Percentiles rank a stretch among this genome's conserved stretches.
These are phyloP conservation scores for Corydoras sp. DNA, from an alignment of 2,113 vertebrate species.

Conservation along the genomic window DNA sequence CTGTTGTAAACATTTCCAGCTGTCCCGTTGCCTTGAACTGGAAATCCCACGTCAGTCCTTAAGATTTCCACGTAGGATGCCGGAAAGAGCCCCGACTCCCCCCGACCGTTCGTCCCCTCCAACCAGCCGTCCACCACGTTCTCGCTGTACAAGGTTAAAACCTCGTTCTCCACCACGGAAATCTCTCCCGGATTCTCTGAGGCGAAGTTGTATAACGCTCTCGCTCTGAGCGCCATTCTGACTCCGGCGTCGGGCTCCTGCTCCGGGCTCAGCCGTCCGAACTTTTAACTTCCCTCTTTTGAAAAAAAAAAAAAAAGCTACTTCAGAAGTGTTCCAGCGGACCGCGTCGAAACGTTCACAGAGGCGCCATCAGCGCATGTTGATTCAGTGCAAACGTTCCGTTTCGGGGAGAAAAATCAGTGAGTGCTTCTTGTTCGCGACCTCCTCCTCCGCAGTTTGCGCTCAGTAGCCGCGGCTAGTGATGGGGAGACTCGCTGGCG, in stretches of 20 bases:
- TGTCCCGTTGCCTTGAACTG: conserved; percentile 50
- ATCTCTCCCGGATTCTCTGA: conserved; percentile 92
- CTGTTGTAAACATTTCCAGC: conserved; percentile 46
- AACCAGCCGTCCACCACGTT: conserved; percentile 92
- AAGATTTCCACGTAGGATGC: conserved; percentile 91
- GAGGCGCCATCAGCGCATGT: too few species aligned
- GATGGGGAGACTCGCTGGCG: too few species aligned
- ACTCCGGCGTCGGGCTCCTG: conserved; percentile 1
- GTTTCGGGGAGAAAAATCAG: too few species aligned
- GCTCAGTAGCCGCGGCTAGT: too few species aligned
- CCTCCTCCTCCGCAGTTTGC: too few species aligned
- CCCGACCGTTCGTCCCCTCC: conserved; percentile 85
- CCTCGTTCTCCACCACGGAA: conserved; percentile 81
- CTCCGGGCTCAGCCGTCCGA: conserved; percentile 14
- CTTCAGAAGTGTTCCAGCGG: too few species aligned
- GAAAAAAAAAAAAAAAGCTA: too few species aligned
- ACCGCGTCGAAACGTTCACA: too few species aligned
- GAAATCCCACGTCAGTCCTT: conserved; percentile 49
- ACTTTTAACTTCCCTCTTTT: neutral
- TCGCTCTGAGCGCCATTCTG: conserved; percentile 81
- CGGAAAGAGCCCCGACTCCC: conserved; percentile 88
- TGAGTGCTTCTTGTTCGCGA: too few species aligned
- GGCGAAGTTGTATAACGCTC: conserved; percentile 85
- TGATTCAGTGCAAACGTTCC: too few species aligned
- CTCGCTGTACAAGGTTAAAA: conserved; percentile 84